Conservation (phyloP, 2,888 invertebrate species). For the Lasius platythorax region DNA sequence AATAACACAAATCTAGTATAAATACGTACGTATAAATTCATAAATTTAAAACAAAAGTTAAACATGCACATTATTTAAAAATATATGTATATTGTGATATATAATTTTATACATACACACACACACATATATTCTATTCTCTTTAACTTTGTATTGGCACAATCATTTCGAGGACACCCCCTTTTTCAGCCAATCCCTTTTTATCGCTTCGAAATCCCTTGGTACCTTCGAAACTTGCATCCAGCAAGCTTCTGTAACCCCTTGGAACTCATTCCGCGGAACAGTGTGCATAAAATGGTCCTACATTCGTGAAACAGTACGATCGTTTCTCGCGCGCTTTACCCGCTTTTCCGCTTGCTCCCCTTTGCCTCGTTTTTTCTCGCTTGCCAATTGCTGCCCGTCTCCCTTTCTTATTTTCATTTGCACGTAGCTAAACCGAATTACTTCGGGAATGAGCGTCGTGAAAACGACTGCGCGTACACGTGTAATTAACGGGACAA, state of each 20-base stretch:
- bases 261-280: conserved; percentile 23
- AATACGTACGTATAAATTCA: not conserved
- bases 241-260: conserved; percentile 16
- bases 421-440: conserved; percentile 46
- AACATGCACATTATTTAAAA: not conserved
- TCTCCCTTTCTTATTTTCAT: conserved; percentile 39
- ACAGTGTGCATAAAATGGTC: conserved; percentile 44
- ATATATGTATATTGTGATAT: not conserved
- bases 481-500: conserved; percentile 30
- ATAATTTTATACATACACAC: not conserved
- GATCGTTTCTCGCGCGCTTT: conserved; percentile 51
- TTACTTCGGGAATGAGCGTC: conserved; percentile 28
- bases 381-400: conserved; percentile 42
- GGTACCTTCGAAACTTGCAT: conserved; percentile 28
- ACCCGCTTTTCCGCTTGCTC: conserved; percentile 38
- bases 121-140: not conserved
- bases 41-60: not conserved
- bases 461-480: conserved; percentile 12
- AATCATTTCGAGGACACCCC: not conserved
- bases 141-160: conserved; percentile 2
- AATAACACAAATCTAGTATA: not conserved
- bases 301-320: conserved; percentile 58
- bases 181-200: conserved; percentile 15
- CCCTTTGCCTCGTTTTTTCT: conserved; percentile 36
- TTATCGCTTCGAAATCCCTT: conserved; percentile 33